Evolutionary conservation across 2,113 vertebrate genomes (phyloP).

Genomic region (Electrona antarctica): DNA sequence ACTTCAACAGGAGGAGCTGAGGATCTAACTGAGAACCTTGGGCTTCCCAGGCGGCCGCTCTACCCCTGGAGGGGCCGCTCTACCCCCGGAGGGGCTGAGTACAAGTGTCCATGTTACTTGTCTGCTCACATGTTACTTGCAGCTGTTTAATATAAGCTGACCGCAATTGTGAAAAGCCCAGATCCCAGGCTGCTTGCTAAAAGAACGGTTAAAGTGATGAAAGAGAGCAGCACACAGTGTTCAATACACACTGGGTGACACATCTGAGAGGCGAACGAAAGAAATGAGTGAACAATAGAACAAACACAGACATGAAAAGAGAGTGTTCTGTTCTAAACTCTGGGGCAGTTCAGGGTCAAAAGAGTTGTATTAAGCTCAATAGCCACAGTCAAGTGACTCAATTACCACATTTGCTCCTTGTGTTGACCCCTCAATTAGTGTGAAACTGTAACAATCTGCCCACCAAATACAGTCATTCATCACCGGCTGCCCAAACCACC

Average conservation of each 20-base stretch:
- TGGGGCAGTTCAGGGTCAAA: conserved; percentile 78
- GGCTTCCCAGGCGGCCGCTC: background rate
- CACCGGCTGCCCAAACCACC: conserved; percentile 88
- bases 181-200: background rate
- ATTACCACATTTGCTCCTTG: conserved; percentile 91
- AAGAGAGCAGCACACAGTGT: background rate
- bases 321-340: conserved; percentile 60
- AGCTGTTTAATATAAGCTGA: conserved; percentile 41
- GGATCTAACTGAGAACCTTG: too few relatives aligned
- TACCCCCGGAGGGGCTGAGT: background rate
- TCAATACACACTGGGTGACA: conserved; percentile 6
- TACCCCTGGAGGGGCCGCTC: background rate
- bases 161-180: background rate
- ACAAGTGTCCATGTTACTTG: conserved; percentile 78
- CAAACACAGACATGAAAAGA: conserved; percentile 40
- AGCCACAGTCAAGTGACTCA: conserved; percentile 88
- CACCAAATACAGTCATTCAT: conserved; percentile 95
- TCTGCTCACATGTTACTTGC: background rate
- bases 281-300: conserved; percentile 4
- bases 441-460: conserved; percentile 94
- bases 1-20: too few relatives aligned
- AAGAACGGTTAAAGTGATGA: conserved; percentile 12
- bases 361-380: conserved; percentile 83
- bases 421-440: conserved; percentile 93
- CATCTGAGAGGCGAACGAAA: conserved; percentile 1